Conservation (phyloP, 1,140 invertebrate species). For the Telenomus remus region DNA sequence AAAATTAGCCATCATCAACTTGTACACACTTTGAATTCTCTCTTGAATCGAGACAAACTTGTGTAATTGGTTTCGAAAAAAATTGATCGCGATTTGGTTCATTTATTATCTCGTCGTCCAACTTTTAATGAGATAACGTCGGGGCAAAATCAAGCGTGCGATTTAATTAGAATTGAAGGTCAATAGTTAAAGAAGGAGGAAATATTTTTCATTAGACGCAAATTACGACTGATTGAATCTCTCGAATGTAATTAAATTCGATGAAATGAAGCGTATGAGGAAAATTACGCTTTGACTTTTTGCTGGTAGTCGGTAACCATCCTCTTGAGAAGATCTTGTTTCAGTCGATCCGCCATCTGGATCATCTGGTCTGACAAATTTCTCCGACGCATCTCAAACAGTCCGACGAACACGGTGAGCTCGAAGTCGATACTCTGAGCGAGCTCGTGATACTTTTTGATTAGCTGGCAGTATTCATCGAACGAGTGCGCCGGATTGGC, state of each 20-base stretch:
- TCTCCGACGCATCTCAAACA: conserved; percentile 90
- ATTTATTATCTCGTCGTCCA: no score
- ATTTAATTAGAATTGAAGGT: conserved; percentile 9
- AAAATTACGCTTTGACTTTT: conserved; percentile 83
- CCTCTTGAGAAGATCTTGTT: conserved; percentile 81
- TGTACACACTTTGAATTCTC: no score
- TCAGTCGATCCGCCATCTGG: conserved; percentile 81
- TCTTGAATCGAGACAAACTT: no score
- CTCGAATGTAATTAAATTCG: no score
- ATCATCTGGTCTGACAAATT: conserved; percentile 86
- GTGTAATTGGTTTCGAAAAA: no score
- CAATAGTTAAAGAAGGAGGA: no score
- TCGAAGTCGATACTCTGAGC: conserved; percentile 80
- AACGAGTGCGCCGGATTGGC: conserved; percentile 78
- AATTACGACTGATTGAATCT: not conserved
- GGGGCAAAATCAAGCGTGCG: conserved; percentile 43
- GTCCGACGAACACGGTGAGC: conserved; percentile 83
- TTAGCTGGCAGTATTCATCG: conserved; percentile 80
- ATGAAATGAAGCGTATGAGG: no score
- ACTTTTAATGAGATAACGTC: no score
- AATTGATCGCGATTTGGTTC: no score
- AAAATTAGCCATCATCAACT: not conserved
- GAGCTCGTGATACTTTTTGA: conserved; percentile 81
- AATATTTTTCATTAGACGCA: not conserved
- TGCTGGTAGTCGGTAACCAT: conserved; percentile 89